A percentile compares a stretch with the other conserved stretches of the same genome.
These are phyloP conservation scores for Cerastoderma edule DNA, from an alignment of 2,888 invertebrate genomes.

Conservation along the genomic window DNA sequence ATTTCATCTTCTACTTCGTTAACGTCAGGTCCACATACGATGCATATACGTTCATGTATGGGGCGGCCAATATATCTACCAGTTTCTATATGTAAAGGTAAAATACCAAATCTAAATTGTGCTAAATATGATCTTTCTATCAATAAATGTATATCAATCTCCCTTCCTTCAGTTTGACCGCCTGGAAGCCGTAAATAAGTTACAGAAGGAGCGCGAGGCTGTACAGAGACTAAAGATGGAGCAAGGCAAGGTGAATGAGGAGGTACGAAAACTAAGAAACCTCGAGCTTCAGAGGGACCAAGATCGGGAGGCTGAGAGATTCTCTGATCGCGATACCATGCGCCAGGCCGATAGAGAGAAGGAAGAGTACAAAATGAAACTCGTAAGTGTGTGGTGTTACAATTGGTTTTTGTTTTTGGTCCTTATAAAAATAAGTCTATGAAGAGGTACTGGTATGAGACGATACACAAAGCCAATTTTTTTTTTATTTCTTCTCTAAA, in stretches of 20 bases:
- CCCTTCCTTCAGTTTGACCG: constrained; percentile 69
- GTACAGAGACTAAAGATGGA: constrained; percentile 69
- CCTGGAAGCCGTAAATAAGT: constrained; percentile 68
- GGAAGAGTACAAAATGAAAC: constrained; percentile 72
- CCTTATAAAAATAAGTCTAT: no score
- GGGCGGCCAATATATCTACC: no score
- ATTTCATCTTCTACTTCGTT: no score
- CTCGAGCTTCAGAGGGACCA: constrained; percentile 65
- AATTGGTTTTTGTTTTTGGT: no score
- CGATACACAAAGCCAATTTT: no score
- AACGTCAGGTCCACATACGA: no score
- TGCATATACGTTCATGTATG: no score
- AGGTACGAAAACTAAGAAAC: constrained; percentile 62
- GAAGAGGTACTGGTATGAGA: no score
- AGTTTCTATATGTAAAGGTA: no score
- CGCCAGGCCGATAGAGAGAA: constrained; percentile 69
- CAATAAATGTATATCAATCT: not conserved
- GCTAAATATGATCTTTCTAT: no score
- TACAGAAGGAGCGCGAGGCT: constrained; percentile 72
- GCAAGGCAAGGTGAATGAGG: constrained; percentile 66
- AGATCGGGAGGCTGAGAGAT: constrained; percentile 64
- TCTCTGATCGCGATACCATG: constrained; percentile 59
- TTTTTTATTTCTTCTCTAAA: no score
- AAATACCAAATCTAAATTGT: no score
- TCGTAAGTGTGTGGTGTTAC: constrained; percentile 65